These are phyloP conservation scores for Baronia brevicornis DNA, from an alignment of 2,888 invertebrate genomes.

Conservation along the genomic window DNA sequence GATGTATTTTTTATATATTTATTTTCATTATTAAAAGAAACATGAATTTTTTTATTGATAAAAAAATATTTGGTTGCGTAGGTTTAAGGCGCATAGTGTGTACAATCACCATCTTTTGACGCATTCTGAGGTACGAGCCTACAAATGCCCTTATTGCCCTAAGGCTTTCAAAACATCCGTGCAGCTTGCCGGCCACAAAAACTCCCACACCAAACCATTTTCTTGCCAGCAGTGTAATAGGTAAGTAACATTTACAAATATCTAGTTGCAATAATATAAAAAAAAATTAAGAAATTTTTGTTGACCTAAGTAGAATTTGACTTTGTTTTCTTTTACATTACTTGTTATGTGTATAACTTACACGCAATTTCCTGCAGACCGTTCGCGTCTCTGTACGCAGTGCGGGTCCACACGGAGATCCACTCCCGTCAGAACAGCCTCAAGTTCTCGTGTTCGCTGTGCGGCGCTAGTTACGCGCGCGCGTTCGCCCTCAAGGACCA, in stretches of 20 bases:
- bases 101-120: constrained; percentile 86
- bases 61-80: constrained; percentile 24
- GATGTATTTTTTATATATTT: too few species aligned
- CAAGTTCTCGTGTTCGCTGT: constrained; percentile 80
- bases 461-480: constrained; percentile 86
- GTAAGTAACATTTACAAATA: constrained; percentile 26
- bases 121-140: constrained; percentile 84
- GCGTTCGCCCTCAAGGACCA: constrained; percentile 85
- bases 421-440: constrained; percentile 82
- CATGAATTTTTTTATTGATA: neutral
- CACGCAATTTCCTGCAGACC: constrained; percentile 58
- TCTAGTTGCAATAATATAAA: neutral
- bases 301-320: too few species aligned
- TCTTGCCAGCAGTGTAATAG: constrained; percentile 83
- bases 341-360: neutral
- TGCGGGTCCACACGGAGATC: constrained; percentile 84
- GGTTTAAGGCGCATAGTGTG: constrained; percentile 87
- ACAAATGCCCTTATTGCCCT: constrained; percentile 84
- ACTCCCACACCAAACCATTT: constrained; percentile 88
- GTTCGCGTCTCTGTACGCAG: constrained; percentile 85
- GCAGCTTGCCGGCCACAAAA: constrained; percentile 86
- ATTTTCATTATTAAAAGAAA: neutral
- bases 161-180: constrained; percentile 88
- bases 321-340: too few species aligned
- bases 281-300: too few species aligned